Evolutionary conservation across 2,797 vertebrate species (phyloP).

Genomic region (Apogon hyalosoma): DNA sequence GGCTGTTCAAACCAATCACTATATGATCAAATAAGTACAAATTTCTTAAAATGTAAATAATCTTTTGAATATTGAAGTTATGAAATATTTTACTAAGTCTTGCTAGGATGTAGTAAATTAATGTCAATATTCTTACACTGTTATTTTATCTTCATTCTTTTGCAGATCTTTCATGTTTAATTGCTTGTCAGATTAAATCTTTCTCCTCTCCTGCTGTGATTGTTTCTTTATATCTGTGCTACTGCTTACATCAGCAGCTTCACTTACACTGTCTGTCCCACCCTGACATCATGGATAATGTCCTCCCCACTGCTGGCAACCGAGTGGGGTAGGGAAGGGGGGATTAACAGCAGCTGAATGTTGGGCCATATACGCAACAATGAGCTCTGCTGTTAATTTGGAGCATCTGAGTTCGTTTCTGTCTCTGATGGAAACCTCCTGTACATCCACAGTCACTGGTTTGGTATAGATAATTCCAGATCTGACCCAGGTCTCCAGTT

Average conservation of each 20-base stretch:
- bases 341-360: slow-evolving; percentile 41
- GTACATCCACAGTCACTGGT: background rate
- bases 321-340: background rate
- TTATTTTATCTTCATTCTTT: background rate
- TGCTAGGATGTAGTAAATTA: background rate
- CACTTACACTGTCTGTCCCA: slow-evolving; percentile 9
- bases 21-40: background rate
- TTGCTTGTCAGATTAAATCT: slow-evolving; percentile 4
- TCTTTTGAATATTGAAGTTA: background rate
- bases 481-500: slow-evolving; percentile 8
- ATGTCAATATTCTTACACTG: background rate
- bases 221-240: slow-evolving; percentile 11
- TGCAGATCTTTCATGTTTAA: background rate
- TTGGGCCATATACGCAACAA: slow-evolving; percentile 1
- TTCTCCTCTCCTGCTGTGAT: slow-evolving; percentile 5
- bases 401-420: slow-evolving; percentile 11
- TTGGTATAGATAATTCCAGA: slow-evolving; percentile 17
- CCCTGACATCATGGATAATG: slow-evolving; percentile 26
- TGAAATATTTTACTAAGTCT: background rate
- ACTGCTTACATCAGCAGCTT: slow-evolving; percentile 26
- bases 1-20: background rate
- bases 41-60: background rate
- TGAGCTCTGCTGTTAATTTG: slow-evolving; percentile 1
- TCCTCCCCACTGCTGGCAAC: slow-evolving; percentile 15
- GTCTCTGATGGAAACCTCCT: background rate